Conservation (phyloP, 2,797 vertebrate species). For the Hapalemur alaotrensis region DNA sequence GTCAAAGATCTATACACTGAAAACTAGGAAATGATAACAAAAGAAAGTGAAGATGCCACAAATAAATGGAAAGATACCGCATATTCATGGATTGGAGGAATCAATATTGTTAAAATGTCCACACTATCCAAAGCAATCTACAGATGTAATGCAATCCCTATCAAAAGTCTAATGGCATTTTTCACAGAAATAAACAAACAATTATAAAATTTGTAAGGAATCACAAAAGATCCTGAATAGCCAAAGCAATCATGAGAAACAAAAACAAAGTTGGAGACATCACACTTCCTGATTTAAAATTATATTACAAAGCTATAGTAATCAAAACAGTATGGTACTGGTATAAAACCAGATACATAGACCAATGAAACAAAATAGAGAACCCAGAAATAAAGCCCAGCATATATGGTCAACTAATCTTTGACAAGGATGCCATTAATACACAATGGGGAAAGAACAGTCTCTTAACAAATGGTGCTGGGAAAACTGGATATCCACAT, state of each 20-base stretch:
- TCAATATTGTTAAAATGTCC: too few species aligned
- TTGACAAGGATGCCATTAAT: not conserved
- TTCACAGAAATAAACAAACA: not conserved
- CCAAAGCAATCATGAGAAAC: not conserved
- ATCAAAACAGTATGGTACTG: not conserved
- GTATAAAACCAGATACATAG: not conserved
- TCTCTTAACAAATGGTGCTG: not conserved
- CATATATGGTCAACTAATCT: too few species aligned
- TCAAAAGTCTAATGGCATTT: not conserved
- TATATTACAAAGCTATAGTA: not conserved
- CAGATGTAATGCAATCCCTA: not conserved
- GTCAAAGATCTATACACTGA: too few species aligned
- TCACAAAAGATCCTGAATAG: not conserved
- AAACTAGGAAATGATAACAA: too few species aligned
- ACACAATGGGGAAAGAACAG: not conserved
- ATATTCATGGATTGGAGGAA: too few species aligned
- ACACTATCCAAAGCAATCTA: not conserved
- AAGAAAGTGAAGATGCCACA: too few species aligned
- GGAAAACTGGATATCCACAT: too few species aligned
- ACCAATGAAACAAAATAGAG: too few species aligned
- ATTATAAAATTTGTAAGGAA: not conserved
- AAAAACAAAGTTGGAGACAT: not conserved
- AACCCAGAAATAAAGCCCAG: too few species aligned
- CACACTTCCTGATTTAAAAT: not conserved
- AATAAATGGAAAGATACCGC: too few species aligned